Percentiles rank a stretch among this genome's conserved stretches.
Conservation (phyloP, 2,888 invertebrate species). For the Pristionchus exspectatus region DNA sequence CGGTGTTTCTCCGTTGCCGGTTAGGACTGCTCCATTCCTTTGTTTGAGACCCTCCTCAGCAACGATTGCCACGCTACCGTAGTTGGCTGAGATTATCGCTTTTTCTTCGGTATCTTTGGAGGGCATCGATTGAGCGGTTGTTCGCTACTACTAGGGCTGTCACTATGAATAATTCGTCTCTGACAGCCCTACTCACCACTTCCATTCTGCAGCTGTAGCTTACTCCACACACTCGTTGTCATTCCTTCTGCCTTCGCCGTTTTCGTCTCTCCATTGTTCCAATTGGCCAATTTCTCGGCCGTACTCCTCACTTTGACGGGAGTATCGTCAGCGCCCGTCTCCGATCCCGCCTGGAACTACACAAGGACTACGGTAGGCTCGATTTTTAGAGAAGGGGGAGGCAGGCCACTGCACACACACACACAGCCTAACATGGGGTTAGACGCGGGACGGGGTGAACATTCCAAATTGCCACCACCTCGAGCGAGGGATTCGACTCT, state of each 20-base stretch:
- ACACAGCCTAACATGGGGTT: not conserved
- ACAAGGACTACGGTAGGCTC: not conserved
- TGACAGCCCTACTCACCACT: conserved; percentile 3
- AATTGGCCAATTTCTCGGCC: conserved; percentile 68
- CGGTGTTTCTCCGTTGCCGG: not conserved
- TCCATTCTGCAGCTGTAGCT: conserved; percentile 26
- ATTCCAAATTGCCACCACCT: conserved; percentile 31
- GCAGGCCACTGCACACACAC: not conserved
- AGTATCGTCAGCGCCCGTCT: conserved; percentile 37
- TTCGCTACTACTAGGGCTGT: not conserved
- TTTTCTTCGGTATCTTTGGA: not conserved
- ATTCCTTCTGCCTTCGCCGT: not conserved
- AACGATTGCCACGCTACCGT: conserved; percentile 48
- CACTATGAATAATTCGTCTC: too few relatives aligned
- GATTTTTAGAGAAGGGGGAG: not conserved
- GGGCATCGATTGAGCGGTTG: not conserved
- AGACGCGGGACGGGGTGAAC: not conserved
- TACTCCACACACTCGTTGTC: conserved; percentile 43
- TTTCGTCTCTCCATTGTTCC: conserved; percentile 57
- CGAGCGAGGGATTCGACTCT: conserved; percentile 18
- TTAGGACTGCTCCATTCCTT: not conserved
- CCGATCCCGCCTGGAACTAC: conserved; percentile 36
- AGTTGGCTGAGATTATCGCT: conserved; percentile 32
- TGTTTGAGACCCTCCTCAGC: conserved; percentile 10
- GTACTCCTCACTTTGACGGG: conserved; percentile 50